Evolutionary conservation across 2,888 invertebrate genomes (phyloP), one percentile per base, ranked within the genome.

Genomic region (Deilephila elpenor): DNA sequence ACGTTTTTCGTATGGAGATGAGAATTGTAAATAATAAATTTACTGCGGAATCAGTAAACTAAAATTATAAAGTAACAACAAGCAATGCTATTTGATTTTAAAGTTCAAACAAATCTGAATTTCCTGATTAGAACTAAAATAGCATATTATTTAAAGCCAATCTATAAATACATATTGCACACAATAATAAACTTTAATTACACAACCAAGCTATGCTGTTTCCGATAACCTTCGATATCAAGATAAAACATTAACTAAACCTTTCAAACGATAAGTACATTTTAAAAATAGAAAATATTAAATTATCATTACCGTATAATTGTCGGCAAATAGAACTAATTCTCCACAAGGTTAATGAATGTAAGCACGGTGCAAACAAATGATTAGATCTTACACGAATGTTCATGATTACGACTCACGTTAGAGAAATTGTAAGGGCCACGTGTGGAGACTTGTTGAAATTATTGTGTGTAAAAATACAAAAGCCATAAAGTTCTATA

Each of bases 321-420:
- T 51, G 25, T 44, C 20, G 25, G 60, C 51, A 62, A 72, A 72
- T 72, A 56, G 37, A 72, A 72, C 62, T 72, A 72, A 72, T 72
- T 62, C 51, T 53, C 17, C 4, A 20, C 72, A 72, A 72, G 72
- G 72, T 53, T 53, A 72, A 53, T 62, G 20, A 67, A 67, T 37
- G 44, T 53, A 72, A 32, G 32, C 37, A 32, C 19, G 51, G 62
- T 62, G n/a, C 53, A 62, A 34, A 72, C 67, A 67, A 67, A 51
- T 14, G n/a, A 67, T 51, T 51, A 67, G 25, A 51, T 29, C n/a
- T 32, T 51, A 17, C 14, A 25, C 20, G 67, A 67, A 67, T 25
- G 51, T 25, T 44, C 51, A 44, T 60, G 20, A 67, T 51, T 67
- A 67, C 25, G 5, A 17, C 17, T 14, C 14, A 17, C 14, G 25